Conservation (phyloP, 2,797 vertebrate genomes). For the Luscinia megarhynchos region DNA sequence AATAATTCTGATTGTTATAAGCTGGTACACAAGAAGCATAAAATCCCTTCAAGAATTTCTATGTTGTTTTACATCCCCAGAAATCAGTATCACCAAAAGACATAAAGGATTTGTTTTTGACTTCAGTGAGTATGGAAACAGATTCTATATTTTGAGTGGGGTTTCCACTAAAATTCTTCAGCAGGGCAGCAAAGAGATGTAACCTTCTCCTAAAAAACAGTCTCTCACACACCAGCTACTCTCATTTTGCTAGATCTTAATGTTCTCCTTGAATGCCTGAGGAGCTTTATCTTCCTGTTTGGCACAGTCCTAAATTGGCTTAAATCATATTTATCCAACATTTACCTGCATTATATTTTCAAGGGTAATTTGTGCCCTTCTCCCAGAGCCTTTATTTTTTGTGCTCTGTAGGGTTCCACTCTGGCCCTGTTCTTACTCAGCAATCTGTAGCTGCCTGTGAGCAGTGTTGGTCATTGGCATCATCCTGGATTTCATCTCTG, state of each 20-base stretch:
- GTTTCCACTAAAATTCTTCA: constrained; percentile 17
- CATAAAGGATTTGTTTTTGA: neutral
- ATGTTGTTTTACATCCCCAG: neutral
- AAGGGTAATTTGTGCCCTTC: constrained; percentile 74
- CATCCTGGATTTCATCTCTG: constrained; percentile 55
- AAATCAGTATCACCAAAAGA: neutral
- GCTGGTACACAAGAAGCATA: neutral
- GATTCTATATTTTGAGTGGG: neutral
- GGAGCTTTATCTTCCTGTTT: constrained; percentile 76
- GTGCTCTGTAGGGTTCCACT: constrained; percentile 61
- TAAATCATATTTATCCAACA: constrained; percentile 77
- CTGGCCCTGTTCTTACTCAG: constrained; percentile 55
- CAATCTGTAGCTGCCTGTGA: constrained; percentile 49
- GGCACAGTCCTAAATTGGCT: constrained; percentile 72
- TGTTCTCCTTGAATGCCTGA: constrained; percentile 76
- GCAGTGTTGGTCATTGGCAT: constrained; percentile 1
- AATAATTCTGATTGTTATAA: neutral
- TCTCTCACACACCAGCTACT: constrained; percentile 63
- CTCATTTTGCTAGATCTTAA: constrained; percentile 75
- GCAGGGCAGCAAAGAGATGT: constrained; percentile 65
- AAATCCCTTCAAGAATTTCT: neutral
- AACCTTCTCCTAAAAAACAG: constrained; percentile 70
- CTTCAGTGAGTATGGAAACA: neutral
- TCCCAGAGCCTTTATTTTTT: constrained; percentile 62
- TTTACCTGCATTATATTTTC: constrained; percentile 76